Evolutionary conservation across 1,140 invertebrate genomes (phyloP).

Genomic region (Ctenoplectra terminalis): DNA sequence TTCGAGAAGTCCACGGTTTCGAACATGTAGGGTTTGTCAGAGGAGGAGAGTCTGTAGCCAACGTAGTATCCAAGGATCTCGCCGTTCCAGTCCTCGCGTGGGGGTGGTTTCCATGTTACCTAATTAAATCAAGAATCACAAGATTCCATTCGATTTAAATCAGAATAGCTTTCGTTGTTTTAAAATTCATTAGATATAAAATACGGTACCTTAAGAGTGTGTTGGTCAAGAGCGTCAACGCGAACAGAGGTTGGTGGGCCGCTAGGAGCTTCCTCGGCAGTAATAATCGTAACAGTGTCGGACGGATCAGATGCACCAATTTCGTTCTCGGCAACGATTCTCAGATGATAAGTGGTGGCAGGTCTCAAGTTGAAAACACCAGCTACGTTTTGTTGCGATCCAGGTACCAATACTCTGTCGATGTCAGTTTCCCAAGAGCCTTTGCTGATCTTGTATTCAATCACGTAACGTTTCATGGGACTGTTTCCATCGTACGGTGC

Average conservation of each 20-base stretch:
- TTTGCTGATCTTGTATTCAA: constrained; percentile 96
- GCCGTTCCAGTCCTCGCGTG: constrained; percentile 95
- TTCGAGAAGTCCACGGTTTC: constrained; percentile 96
- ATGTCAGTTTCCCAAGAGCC: constrained; percentile 93
- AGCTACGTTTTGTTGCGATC: constrained; percentile 91
- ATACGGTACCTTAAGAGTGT: constrained; percentile 90
- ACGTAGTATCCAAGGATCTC: constrained; percentile 96
- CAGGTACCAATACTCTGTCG: constrained; percentile 92
- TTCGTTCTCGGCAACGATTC: constrained; percentile 97
- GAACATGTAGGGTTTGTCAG: constrained; percentile 95
- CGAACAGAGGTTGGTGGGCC: constrained; percentile 92
- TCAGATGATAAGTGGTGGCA: constrained; percentile 95
- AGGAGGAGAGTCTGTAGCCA: constrained; percentile 93
- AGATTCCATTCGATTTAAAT: background rate
- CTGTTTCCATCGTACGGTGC: constrained; percentile 97
- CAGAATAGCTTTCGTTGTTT: background rate
- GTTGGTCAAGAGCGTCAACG: constrained; percentile 95
- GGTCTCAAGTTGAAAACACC: constrained; percentile 94
- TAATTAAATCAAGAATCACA: constrained; percentile 53
- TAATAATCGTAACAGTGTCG: constrained; percentile 95
- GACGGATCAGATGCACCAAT: constrained; percentile 96
- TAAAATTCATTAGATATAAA: too few relatives aligned
- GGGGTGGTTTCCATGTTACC: constrained; percentile 95
- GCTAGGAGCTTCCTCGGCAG: constrained; percentile 96
- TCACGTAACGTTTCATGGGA: constrained; percentile 94